phyloP scores from a whole-genome alignment of 2,888 invertebrate genomes.

The Lepidochrysops patricia region DNA sequence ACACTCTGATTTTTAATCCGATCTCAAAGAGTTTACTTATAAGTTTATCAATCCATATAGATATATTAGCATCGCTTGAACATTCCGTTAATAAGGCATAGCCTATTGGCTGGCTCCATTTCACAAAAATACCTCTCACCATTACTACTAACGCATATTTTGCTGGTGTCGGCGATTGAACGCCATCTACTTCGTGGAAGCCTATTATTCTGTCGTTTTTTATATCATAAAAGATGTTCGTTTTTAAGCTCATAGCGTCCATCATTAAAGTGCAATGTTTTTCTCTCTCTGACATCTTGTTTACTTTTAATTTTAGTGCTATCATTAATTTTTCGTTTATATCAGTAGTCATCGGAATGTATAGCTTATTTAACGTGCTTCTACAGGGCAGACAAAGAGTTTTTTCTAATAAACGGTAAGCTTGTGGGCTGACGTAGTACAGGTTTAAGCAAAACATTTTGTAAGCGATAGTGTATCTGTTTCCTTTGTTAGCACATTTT shows the following conservation, averaged over 20 bases:
- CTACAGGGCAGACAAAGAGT: slow-evolving; percentile 22
- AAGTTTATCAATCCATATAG: slow-evolving; percentile 31
- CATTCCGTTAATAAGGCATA: slow-evolving; percentile 25
- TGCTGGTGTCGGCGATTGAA: slow-evolving; percentile 21
- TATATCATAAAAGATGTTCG: slow-evolving; percentile 23
- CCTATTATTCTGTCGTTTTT: slow-evolving; percentile 23
- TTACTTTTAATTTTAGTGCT: slow-evolving; percentile 24
- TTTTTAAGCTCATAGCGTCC: slow-evolving; percentile 21
- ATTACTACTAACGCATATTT: slow-evolving; percentile 22
- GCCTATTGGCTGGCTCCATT: slow-evolving; percentile 27
- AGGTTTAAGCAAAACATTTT: slow-evolving; percentile 25
- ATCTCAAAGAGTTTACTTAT: slow-evolving; percentile 26
- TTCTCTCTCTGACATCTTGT: slow-evolving; percentile 23
- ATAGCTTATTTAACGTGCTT: slow-evolving; percentile 20
- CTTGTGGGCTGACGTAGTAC: slow-evolving; percentile 21
- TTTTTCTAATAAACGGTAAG: slow-evolving; percentile 23
- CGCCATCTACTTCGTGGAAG: slow-evolving; percentile 24
- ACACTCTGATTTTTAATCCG: slow-evolving; percentile 24
- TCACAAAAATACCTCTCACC: slow-evolving; percentile 24
- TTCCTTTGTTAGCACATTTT: slow-evolving; percentile 18
- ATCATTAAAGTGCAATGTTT: slow-evolving; percentile 25
- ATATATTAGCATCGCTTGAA: slow-evolving; percentile 20
- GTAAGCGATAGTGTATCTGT: slow-evolving; percentile 20
- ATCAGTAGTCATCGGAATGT: slow-evolving; percentile 20
- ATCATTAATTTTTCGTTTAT: slow-evolving; percentile 19